Conservation (phyloP, 2,113 vertebrate species). For the Machaerirhynchus nigripectus region DNA sequence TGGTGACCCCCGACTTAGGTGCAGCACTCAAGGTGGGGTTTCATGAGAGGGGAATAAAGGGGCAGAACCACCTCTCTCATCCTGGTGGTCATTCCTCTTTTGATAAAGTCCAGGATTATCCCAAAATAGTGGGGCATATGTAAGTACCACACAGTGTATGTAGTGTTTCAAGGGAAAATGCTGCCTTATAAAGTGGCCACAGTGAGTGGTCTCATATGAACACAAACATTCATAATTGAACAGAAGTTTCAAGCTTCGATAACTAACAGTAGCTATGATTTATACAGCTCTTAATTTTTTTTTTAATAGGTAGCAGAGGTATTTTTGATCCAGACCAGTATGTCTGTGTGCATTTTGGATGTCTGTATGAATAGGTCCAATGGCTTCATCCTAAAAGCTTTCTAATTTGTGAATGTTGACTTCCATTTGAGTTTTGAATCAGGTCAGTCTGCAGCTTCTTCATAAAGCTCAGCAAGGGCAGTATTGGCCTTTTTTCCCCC, state of each 20-base stretch:
- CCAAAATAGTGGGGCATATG: not conserved
- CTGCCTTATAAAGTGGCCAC: not conserved
- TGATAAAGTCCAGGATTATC: not conserved
- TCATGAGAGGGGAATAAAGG: not conserved
- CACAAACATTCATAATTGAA: not conserved
- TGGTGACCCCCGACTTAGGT: rapidly evolving
- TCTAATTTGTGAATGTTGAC: not conserved
- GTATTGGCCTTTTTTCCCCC: not conserved
- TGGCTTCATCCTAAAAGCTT: not conserved
- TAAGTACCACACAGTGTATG: not conserved
- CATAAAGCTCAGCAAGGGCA: not conserved
- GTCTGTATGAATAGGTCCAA: not conserved
- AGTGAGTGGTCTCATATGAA: not conserved
- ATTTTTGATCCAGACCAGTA: not conserved
- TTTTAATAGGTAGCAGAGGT: not conserved
- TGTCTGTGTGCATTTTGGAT: not conserved
- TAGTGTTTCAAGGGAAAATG: not conserved
- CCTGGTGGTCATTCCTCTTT: not conserved
- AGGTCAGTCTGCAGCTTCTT: not conserved
- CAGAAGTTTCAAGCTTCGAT: not conserved
- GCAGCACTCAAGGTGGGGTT: not conserved
- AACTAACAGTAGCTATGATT: not conserved
- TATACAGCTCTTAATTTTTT: not conserved
- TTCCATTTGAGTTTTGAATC: not conserved
- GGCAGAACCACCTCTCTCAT: not conserved